phyloP scores from a whole-genome alignment of 2,113 vertebrate species.

The Oryzias curvinotus region DNA sequence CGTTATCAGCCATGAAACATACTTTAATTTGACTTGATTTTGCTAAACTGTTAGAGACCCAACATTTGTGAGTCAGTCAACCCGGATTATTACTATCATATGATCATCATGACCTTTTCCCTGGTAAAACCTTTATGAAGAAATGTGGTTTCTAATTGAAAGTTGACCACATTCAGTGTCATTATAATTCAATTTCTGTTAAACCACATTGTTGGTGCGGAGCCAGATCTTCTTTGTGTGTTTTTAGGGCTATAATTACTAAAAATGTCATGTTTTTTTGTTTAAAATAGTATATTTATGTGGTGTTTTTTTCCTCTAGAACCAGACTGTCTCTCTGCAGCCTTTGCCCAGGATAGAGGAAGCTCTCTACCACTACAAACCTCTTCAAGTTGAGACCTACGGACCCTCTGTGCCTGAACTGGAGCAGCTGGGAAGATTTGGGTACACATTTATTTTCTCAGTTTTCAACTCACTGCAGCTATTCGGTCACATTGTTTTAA shows the following conservation, averaged over 20 bases:
- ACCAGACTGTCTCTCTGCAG: slow-evolving; percentile 88
- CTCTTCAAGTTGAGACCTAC: slow-evolving; percentile 82
- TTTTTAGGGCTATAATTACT: too few relatives aligned
- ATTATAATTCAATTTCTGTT: not conserved
- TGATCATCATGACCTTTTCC: not conserved
- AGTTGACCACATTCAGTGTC: slow-evolving; percentile 26
- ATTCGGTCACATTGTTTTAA: not conserved
- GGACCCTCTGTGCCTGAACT: slow-evolving; percentile 88
- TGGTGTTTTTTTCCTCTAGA: slow-evolving; percentile 66
- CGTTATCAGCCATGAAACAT: too few relatives aligned
- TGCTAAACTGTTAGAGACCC: slow-evolving; percentile 1
- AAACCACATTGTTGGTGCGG: too few relatives aligned
- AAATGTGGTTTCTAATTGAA: slow-evolving; percentile 6
- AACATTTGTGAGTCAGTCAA: slow-evolving; percentile 3
- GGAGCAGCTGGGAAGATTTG: slow-evolving; percentile 84
- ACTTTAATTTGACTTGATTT: too few relatives aligned
- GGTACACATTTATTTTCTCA: slow-evolving; percentile 76
- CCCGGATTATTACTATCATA: not conserved
- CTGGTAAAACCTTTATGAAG: slow-evolving; percentile 5
- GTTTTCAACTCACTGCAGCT: not conserved
- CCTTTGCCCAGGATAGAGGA: slow-evolving; percentile 85
- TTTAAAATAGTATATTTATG: slow-evolving; percentile 14
- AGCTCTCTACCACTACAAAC: slow-evolving; percentile 85
- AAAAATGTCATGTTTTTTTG: too few relatives aligned
- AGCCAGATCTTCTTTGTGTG: too few relatives aligned